Base-by-base conservation (phyloP, 53 echinoderm and acorn worm species). In the Arbacia lixula region DNA sequence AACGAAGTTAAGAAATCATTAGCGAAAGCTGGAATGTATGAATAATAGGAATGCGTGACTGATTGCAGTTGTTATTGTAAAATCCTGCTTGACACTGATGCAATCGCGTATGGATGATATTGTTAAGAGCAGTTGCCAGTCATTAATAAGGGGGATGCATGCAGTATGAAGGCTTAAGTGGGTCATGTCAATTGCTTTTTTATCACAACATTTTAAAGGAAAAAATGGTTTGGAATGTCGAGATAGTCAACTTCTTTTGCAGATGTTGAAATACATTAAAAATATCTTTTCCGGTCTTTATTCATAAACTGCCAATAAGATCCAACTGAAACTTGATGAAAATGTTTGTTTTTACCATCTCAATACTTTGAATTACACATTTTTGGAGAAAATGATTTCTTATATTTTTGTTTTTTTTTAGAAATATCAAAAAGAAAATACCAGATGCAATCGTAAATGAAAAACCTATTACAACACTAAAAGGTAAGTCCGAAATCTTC, bases 221-320 rank as follows among this genome's bases (percentile, higher is more conserved):
- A 57, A 57, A 57, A 57, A 16, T 57, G 3, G 20, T 57, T 57
- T 16, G 6, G 0, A 57, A 57, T 57, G 57, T 12, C 25, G 0
- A 57, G 57, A 57, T 17, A n/a, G 57, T n/a, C 57, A 57, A 12
- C 14, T 12, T 57, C 1, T 57, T 57, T 57, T n/a, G 49, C 68
- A 68, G 38, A 68, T 40, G 41, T 24, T 24, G 68, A 68, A 68
- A 68, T 40, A 68, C 68, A 68, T 68, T 29, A 39, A 14, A 68
- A 68, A 68, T 68, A 68, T n/a, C 21, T 41, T n/a, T 40, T 25
- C 1, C 0, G 11, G 41, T 10, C 21, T 4, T 68, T 40, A 21
- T 39, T 68, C 68, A 68, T 38, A 4, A 68, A 68, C 68, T 68
- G 41, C 24, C 34, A 24, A 3, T 40, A 4, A 34, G 41, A 21